Conservation (phyloP, 2,797 vertebrate species). For the Epinephelus malabaricus region DNA sequence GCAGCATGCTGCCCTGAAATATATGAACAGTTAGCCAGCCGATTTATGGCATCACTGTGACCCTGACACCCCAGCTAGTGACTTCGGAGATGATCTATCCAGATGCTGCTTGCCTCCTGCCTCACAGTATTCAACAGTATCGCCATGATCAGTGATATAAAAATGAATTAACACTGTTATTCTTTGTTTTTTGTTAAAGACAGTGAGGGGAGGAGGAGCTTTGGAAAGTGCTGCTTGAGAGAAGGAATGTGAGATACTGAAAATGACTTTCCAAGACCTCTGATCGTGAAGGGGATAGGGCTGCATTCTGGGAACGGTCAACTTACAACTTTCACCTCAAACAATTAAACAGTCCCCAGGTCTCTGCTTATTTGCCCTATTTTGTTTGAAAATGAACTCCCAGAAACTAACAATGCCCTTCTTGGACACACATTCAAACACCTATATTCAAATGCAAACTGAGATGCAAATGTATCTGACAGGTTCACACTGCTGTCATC, state of each 20-base stretch:
- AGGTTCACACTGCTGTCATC: neutral
- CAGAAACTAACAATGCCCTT: conserved; percentile 5
- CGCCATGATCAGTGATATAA: conserved; percentile 50
- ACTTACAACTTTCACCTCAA: conserved; percentile 4
- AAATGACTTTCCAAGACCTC: conserved; percentile 71
- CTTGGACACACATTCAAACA: neutral
- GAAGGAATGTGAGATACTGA: conserved; percentile 56
- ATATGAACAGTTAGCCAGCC: conserved; percentile 74
- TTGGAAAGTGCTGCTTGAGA: conserved; percentile 32
- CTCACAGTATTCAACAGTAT: conserved; percentile 47
- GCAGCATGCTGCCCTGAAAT: conserved; percentile 64
- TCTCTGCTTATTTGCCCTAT: conserved; percentile 20
- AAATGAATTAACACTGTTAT: conserved; percentile 75
- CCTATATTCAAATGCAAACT: neutral
- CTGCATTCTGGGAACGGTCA: conserved; percentile 19
- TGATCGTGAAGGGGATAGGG: neutral
- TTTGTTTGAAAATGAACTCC: conserved; percentile 22
- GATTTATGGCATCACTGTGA: conserved; percentile 74
- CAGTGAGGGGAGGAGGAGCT: conserved; percentile 18
- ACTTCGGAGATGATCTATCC: conserved; percentile 75
- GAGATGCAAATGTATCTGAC: neutral
- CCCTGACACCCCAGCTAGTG: conserved; percentile 42
- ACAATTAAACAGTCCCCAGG: conserved; percentile 1
- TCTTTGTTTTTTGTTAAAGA: conserved; percentile 51
- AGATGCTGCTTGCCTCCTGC: conserved; percentile 70